A percentile compares a stretch with the other conserved stretches of the same genome.
phyloP scores from a whole-genome alignment of 2,888 invertebrate genomes.

The Drosophila buzzatii region DNA sequence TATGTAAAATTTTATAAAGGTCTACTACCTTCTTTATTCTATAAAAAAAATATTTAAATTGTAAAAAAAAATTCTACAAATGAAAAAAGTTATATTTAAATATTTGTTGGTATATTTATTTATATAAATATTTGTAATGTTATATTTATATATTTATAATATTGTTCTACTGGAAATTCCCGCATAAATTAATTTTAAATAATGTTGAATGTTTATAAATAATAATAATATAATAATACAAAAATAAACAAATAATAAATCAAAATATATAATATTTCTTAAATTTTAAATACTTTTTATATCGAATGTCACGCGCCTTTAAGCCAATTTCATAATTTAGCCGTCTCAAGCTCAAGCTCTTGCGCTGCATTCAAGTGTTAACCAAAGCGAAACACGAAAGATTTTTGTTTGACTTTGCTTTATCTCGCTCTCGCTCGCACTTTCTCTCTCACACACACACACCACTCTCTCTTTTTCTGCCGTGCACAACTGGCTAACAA shows the following conservation, averaged over 20 bases:
- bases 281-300: not conserved
- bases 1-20: too few species aligned
- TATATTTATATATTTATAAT: too few species aligned
- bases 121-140: too few species aligned
- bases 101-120: too few species aligned
- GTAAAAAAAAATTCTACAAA: too few species aligned
- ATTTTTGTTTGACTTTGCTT: conserved; percentile 9
- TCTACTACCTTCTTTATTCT: too few species aligned
- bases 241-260: not conserved
- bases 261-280: not conserved
- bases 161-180: too few species aligned
- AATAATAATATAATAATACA: too few species aligned
- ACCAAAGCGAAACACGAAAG: conserved; percentile 12
- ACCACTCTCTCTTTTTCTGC: not conserved
- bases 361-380: conserved; percentile 17
- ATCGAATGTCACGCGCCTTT: not conserved
- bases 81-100: too few species aligned
- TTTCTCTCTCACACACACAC: not conserved
- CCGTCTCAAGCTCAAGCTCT: not conserved
- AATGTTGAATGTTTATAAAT: too few species aligned
- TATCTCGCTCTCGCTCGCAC: not conserved
- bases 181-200: too few species aligned
- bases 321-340: conserved; percentile 39
- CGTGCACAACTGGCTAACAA: conserved; percentile 21
- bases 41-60: too few species aligned